Evolutionary conservation across 2,888 invertebrate species (phyloP), one percentile per base, ranked within the genome.

Genomic region (Suillia variegata): DNA sequence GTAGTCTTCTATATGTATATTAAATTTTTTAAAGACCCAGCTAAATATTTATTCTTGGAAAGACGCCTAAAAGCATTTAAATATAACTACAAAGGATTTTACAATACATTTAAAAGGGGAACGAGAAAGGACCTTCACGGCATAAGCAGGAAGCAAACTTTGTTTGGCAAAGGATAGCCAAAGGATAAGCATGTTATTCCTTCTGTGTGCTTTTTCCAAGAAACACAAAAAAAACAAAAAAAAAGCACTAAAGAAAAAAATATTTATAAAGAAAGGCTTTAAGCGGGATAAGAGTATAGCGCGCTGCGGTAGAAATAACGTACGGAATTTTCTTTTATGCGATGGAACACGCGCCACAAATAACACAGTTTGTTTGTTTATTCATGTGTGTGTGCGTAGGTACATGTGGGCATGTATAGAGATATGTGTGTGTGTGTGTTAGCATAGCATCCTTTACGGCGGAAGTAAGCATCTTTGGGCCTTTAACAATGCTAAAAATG

Each of bases 261-360:
- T 31, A 31, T 12, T 8, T 31, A 31, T 31, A 38, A 38, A 38
- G 10, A 45, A 45, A 45, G 4, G 45, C 45, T 20, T 45, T 45
- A 17, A 20, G 13, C 17, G 45, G 13, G 45, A 18, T n/a, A 38
- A 13, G n/a, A 38, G n/a, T 17, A 18, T 45, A 10, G 38, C n/a
- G n/a, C n/a, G 38, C 38, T 13, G 45, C n/a, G 13, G 12, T n/a
- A n/a, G 38, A 38, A 38, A n/a, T 34, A 17, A 49, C 24, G 56
- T 56, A 42, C 42, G 42, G 42, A 56, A 51, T 56, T 56, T 56
- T 4, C 20, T 31, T 55, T 56, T 56, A 51, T 42, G 56, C 51
- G 6, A 24, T 18, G 45, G n/a, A n/a, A 51, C 51, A 51, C 56
- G 56, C 42, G 56, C 51, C 34, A 15, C 49, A 49, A 56, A 56